A percentile compares a stretch with the other conserved stretches of the same genome.
Conservation (phyloP, 2,888 invertebrate species). For the Tenodera sinensis region DNA sequence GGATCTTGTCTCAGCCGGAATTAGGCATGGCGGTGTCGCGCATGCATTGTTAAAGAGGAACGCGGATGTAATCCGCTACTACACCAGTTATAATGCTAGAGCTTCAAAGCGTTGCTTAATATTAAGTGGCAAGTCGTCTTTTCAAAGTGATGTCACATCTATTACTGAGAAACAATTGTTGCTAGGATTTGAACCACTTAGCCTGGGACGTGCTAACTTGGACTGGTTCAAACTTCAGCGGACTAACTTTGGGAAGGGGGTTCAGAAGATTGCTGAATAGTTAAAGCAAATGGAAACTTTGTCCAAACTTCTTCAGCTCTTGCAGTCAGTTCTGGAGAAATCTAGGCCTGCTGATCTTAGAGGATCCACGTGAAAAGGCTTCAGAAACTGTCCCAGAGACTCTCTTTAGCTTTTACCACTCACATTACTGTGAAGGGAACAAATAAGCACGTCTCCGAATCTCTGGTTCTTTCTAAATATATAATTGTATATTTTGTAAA, state of each 20-base stretch:
- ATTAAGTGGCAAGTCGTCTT: background rate
- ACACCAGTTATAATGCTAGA: background rate
- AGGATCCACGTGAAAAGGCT: background rate
- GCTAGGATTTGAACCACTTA: background rate
- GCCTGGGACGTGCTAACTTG: background rate
- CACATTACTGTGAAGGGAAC: too few species aligned
- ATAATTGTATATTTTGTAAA: too few species aligned
- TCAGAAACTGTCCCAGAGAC: background rate
- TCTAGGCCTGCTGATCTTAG: background rate
- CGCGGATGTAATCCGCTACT: background rate
- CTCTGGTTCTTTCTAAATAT: too few species aligned
- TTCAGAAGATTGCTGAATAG: constrained; percentile 1
- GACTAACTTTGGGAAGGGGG: background rate
- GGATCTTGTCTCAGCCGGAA: background rate
- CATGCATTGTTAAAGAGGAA: background rate
- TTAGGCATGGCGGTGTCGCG: background rate
- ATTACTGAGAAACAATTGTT: background rate
- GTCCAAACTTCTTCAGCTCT: background rate
- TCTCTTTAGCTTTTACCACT: too few species aligned
- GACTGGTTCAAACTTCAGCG: constrained; percentile 5
- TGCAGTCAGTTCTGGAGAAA: background rate
- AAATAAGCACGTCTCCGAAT: too few species aligned
- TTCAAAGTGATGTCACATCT: background rate
- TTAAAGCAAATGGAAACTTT: constrained; percentile 2
- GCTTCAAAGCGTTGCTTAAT: background rate